Percentiles rank a stretch among this genome's conserved stretches.
Evolutionary conservation across 2,888 invertebrate species (phyloP).

Genomic region (Notodonta ziczac): DNA sequence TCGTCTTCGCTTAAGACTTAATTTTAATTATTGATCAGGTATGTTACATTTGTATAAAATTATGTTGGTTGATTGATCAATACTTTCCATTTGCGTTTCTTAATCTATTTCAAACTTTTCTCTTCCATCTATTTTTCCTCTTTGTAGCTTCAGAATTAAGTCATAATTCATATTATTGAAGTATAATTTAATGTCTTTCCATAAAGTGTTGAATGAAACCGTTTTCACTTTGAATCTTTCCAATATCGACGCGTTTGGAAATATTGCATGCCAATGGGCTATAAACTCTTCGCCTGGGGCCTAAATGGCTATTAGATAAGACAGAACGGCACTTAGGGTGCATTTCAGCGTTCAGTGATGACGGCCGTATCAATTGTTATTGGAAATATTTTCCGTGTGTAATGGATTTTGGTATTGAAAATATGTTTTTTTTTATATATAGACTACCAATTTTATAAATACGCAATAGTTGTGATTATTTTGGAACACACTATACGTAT

Average conservation of each 20-base stretch:
- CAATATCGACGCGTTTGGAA: conserved; percentile 33
- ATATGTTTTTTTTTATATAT: neutral
- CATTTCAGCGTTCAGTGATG: conserved; percentile 39
- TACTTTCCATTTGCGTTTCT: too few species aligned
- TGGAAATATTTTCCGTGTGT: conserved; percentile 15
- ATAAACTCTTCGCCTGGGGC: conserved; percentile 51
- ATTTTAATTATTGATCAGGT: too few species aligned
- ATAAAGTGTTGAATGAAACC: neutral
- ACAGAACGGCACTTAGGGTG: conserved; percentile 44
- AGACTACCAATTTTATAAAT: neutral
- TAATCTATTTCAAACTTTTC: too few species aligned
- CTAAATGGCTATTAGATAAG: conserved; percentile 55
- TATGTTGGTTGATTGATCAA: too few species aligned
- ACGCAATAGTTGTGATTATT: too few species aligned
- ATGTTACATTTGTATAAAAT: too few species aligned
- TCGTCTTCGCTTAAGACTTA: too few species aligned
- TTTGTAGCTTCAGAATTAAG: too few species aligned
- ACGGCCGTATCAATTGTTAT: conserved; percentile 26
- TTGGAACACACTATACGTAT: too few species aligned
- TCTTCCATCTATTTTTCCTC: too few species aligned
- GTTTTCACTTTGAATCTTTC: conserved; percentile 16
- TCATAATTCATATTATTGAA: too few species aligned
- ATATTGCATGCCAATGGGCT: conserved; percentile 42
- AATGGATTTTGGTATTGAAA: conserved; percentile 1
- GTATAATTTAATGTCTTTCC: neutral